Conservation (phyloP, 2,888 invertebrate genomes). For the Metopia argyrocephala region DNA sequence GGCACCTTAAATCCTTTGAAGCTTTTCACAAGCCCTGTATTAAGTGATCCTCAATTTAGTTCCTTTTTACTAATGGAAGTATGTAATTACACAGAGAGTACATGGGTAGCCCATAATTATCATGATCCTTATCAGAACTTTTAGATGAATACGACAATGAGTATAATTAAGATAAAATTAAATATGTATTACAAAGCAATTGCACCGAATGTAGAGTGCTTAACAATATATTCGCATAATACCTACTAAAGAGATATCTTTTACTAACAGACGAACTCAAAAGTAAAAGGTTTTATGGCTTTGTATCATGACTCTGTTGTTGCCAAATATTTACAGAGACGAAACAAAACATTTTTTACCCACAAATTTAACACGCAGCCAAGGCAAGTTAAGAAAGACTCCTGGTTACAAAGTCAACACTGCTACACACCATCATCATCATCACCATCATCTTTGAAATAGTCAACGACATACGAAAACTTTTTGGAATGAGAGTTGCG, state of each 20-base stretch:
- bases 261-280: too few species aligned
- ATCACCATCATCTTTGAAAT: neutral
- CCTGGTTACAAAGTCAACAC: constrained; percentile 41
- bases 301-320: neutral
- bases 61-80: constrained; percentile 18
- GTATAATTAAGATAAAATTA: constrained; percentile 9
- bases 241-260: too few species aligned
- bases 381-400: constrained; percentile 10
- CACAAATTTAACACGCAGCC: constrained; percentile 62
- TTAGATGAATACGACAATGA: constrained; percentile 15
- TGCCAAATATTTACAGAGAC: neutral
- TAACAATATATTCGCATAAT: too few species aligned
- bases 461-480: neutral
- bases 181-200: neutral
- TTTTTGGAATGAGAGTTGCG: constrained; percentile 26
- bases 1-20: neutral
- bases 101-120: neutral
- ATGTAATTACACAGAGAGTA: neutral
- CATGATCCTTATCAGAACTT: neutral
- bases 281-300: too few species aligned
- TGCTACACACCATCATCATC: neutral
- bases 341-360: constrained; percentile 39
- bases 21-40: neutral
- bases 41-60: constrained; percentile 27
- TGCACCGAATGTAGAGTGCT: too few species aligned